Conservation (phyloP, 2,888 invertebrate species). For the Omphaloscelis lunosa region DNA sequence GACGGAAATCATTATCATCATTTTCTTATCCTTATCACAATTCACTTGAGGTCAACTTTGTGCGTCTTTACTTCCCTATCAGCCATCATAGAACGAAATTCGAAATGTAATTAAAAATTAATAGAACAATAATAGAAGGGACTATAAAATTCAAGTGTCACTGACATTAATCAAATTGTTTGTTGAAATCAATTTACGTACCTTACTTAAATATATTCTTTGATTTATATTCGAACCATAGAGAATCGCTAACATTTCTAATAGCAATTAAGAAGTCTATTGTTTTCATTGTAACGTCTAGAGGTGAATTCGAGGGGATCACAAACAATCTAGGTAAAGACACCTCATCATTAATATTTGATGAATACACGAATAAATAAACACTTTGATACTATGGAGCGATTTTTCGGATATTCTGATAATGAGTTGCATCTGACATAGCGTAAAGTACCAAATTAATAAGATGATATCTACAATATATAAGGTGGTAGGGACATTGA, state of each 20-base stretch:
- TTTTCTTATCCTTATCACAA: neutral
- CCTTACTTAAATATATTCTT: neutral
- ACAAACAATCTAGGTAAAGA: conserved; percentile 31
- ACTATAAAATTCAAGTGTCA: conserved; percentile 1
- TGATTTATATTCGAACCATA: conserved; percentile 5
- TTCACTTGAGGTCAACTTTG: neutral
- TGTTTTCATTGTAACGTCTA: conserved; percentile 35
- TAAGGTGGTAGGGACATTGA: no score
- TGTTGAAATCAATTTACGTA: neutral
- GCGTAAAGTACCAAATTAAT: neutral
- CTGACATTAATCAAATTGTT: neutral
- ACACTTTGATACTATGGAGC: neutral
- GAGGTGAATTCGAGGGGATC: conserved; percentile 24
- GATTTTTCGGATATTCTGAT: neutral
- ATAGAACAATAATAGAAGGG: neutral
- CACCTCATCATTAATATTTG: conserved; percentile 29
- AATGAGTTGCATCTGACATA: neutral
- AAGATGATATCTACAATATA: neutral
- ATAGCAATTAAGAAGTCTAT: conserved; percentile 47
- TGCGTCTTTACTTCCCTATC: neutral
- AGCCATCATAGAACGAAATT: neutral
- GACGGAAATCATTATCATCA: neutral
- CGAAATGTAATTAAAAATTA: neutral
- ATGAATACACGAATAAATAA: conserved; percentile 22
- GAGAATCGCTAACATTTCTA: conserved; percentile 6